Evolutionary conservation across 2,888 invertebrate genomes (phyloP), one percentile per base, ranked within the genome.

Genomic region (Leucozona laternaria): DNA sequence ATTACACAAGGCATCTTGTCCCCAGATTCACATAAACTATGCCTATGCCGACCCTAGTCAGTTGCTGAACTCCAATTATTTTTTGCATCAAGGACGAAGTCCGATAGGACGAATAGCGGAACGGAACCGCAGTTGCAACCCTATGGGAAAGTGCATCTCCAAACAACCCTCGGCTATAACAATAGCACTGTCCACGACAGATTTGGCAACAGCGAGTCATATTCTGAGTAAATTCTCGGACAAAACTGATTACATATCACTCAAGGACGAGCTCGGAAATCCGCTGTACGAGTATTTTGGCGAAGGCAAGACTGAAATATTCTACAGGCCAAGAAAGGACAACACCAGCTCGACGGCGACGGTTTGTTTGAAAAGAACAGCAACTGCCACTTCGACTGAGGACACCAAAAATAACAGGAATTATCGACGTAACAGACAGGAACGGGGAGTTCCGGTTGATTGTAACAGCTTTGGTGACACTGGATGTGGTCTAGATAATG

Each of bases 141-240:
- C 91, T 90, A 93, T 93, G 93, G 93, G 92, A 90, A 92, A 92
- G 91, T 93, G 93, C 90, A 91, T 92, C 79, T 93, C 93, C 62
- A 91, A 92, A 88, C 92, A 92, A 90, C 89, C 92, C 70, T 90
- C 91, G 88, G 88, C 89, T 84, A 90, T 91, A 89, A 92, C 91
- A 90, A 90, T 91, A 89, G 90, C 92, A 84, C 79, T 91, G 88
- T 91, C 91, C 85, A 90, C 91, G 81, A 90, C 90, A 89, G 91
- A 92, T 90, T 90, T 92, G 89, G 90, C 89, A 89, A 88, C 88
- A 81, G 89, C 89, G 45, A 89, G 88, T 88, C 88, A 89, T 81
- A 90, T 90, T 84, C 89, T 89, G 88, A 90, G 88, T 76, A 89
- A 89, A 88, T 88, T 89, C 71, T 88, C 88, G 43, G 88, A 89